Conservation (phyloP, 1,140 invertebrate genomes). For the Drosophila tristis region DNA sequence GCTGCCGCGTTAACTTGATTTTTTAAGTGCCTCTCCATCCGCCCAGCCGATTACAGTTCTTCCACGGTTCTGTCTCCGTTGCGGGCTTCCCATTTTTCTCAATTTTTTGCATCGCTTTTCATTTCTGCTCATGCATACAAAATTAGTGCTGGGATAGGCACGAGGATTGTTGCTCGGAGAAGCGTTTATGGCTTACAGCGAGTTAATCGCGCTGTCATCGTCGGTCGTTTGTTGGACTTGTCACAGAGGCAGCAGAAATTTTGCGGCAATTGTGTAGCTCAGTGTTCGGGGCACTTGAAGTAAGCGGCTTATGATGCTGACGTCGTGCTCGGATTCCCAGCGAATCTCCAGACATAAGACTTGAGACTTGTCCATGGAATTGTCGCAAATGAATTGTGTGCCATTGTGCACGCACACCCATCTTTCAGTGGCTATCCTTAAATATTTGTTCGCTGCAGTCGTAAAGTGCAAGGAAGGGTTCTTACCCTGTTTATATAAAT, state of each 20-base stretch:
- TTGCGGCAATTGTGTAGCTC: conserved; percentile 41
- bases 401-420: not conserved
- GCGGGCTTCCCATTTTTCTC: conserved; percentile 34
- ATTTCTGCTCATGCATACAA: conserved; percentile 78
- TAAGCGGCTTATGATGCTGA: conserved; percentile 65
- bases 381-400: not conserved
- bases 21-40: conserved; percentile 71
- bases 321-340: conserved; percentile 3
- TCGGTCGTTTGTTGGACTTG: conserved; percentile 49
- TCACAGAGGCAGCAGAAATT: conserved; percentile 22
- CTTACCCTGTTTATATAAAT: too few species aligned
- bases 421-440: too few species aligned
- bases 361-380: conserved; percentile 1
- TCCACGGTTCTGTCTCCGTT: not conserved
- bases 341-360: not conserved
- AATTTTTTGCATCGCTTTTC: conserved; percentile 47
- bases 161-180: conserved; percentile 38
- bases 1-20: conserved; percentile 73
- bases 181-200: conserved; percentile 79
- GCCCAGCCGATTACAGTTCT: conserved; percentile 55
- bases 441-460: too few species aligned
- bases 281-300: conserved; percentile 45
- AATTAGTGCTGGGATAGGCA: conserved; percentile 59
- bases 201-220: conserved; percentile 81
- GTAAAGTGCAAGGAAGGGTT: too few species aligned